phyloP scores from a whole-genome alignment of 2,797 vertebrate species.

The Fundulus diaphanus region DNA sequence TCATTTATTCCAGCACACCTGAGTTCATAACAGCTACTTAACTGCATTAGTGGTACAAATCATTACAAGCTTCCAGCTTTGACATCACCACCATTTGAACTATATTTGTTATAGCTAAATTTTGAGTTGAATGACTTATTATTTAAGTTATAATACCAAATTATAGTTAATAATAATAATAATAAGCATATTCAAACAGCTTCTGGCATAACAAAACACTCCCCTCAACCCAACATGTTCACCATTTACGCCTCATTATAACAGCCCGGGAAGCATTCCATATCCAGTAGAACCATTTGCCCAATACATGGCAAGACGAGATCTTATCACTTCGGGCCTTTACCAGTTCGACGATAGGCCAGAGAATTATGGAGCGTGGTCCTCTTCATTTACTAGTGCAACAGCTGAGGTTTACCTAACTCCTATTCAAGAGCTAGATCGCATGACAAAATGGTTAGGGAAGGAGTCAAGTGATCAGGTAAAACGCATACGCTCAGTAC shows the following conservation, averaged over 20 bases:
- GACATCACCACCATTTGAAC: no score
- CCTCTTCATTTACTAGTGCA: neutral
- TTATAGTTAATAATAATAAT: no score
- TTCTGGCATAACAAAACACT: no score
- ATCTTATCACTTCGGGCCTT: neutral
- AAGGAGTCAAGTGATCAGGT: neutral
- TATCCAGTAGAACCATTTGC: neutral
- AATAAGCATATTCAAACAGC: no score
- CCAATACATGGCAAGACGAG: neutral
- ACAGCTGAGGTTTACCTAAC: neutral
- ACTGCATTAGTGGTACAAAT: no score
- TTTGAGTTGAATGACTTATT: no score
- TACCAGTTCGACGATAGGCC: neutral
- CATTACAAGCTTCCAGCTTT: no score
- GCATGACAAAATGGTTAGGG: conserved; percentile 7
- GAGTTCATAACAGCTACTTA: no score
- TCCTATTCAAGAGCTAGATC: neutral
- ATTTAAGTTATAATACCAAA: no score
- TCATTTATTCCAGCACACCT: no score
- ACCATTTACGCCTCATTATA: neutral
- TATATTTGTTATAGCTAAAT: no score
- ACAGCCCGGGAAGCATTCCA: neutral
- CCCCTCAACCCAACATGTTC: neutral
- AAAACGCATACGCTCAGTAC: neutral
- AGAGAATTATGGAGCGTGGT: conserved; percentile 1